Conservation (phyloP, 2,888 invertebrate species). For the Odiellus spinosus region DNA sequence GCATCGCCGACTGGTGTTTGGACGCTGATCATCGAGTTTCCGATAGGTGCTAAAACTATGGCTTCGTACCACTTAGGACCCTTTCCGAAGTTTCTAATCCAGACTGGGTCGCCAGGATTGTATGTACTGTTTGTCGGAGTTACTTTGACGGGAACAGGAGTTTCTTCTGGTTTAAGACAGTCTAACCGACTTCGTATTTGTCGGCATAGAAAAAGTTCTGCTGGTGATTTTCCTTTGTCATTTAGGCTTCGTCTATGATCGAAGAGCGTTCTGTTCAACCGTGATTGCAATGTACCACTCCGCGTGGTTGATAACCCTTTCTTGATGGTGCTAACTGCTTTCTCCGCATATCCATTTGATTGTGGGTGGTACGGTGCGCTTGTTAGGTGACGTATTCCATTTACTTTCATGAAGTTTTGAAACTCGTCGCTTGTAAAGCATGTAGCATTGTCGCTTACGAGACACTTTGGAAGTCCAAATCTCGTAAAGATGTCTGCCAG, state of each 20-base stretch:
- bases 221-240: not conserved
- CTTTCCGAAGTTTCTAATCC: conserved; percentile 1
- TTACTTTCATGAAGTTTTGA: conserved; percentile 7
- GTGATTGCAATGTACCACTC: too few relatives aligned
- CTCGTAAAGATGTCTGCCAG: conserved; percentile 19
- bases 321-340: not conserved
- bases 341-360: conserved; percentile 22
- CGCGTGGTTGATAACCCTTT: not conserved
- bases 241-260: not conserved
- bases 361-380: conserved; percentile 22
- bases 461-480: conserved; percentile 21
- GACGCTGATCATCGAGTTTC: too few relatives aligned
- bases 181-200: not conserved
- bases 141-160: too few relatives aligned
- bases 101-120: conserved; percentile 1
- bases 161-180: not conserved
- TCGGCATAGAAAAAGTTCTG: conserved; percentile 1
- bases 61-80: too few relatives aligned
- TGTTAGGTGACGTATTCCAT: too few relatives aligned
- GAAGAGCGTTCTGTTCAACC: too few relatives aligned
- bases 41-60: too few relatives aligned
- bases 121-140: not conserved
- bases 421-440: conserved; percentile 23
- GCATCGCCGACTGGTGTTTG: too few relatives aligned
- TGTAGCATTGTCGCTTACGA: conserved; percentile 26